These are phyloP conservation scores for Panonychus citri DNA, from an alignment of 1,140 invertebrate species.

Conservation along the genomic window DNA sequence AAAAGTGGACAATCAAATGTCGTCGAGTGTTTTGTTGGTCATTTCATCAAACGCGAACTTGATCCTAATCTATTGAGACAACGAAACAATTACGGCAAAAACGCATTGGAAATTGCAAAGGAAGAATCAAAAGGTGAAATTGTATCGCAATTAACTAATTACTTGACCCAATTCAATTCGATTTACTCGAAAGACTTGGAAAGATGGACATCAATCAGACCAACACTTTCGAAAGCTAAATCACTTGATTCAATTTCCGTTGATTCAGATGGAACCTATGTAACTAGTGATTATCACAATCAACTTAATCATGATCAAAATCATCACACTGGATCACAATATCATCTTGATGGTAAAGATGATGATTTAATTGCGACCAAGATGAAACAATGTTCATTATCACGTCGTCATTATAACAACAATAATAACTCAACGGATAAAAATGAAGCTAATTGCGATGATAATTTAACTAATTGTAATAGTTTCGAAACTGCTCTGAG, in stretches of 20 bases:
- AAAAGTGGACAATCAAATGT: slow-evolving; percentile 9
- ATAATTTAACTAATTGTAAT: too few species aligned
- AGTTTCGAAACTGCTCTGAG: not conserved
- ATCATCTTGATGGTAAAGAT: not conserved
- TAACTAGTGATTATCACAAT: not conserved
- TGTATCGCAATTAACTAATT: not conserved
- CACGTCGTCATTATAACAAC: too few species aligned
- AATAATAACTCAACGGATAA: too few species aligned
- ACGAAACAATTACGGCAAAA: not conserved
- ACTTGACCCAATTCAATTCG: not conserved
- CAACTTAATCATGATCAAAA: not conserved
- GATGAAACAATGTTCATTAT: too few species aligned
- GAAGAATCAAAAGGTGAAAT: not conserved
- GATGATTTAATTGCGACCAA: too few species aligned
- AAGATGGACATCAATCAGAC: not conserved
- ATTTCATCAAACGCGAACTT: not conserved
- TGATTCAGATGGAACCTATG: not conserved
- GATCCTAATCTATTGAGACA: not conserved
- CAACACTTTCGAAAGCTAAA: not conserved
- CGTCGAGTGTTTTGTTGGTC: slow-evolving; percentile 7
- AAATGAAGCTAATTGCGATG: too few species aligned
- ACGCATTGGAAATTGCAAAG: not conserved
- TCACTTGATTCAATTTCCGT: not conserved
- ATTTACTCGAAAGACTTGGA: not conserved
- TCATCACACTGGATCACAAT: not conserved